A percentile compares a stretch with the other conserved stretches of the same genome.
These are phyloP conservation scores for Papilio machaon DNA, from an alignment of 1,140 invertebrate genomes.

Conservation along the genomic window DNA sequence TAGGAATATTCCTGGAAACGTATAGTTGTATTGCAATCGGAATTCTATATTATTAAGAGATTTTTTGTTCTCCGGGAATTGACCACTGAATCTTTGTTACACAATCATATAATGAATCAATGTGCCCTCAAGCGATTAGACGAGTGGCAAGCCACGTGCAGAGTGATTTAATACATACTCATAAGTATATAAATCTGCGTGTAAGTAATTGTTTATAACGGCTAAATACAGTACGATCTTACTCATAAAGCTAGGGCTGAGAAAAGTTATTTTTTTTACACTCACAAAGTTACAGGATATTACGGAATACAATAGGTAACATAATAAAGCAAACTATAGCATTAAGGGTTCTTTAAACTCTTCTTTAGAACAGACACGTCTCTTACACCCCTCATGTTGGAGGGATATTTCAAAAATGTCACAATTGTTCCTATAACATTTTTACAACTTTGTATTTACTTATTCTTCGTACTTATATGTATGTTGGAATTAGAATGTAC, in stretches of 20 bases:
- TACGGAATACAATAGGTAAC: background rate
- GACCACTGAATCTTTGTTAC: background rate
- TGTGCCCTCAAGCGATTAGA: background rate
- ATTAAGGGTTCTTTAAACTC: background rate
- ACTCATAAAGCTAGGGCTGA: slow-evolving; percentile 9
- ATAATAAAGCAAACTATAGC: background rate
- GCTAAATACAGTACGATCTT: slow-evolving; percentile 3
- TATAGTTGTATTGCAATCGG: no score
- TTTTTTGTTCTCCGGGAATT: background rate
- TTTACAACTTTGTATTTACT: no score
- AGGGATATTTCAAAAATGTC: background rate
- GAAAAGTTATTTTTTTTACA: background rate
- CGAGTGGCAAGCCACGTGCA: slow-evolving; percentile 12
- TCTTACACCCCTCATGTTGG: background rate
- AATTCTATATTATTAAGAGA: no score
- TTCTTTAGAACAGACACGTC: background rate
- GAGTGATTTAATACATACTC: slow-evolving; percentile 9
- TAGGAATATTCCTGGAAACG: no score
- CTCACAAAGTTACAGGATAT: background rate
- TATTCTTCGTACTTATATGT: background rate
- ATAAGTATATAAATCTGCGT: background rate
- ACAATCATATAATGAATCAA: background rate
- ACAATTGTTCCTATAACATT: background rate
- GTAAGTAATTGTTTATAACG: slow-evolving; percentile 13
- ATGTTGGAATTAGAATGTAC: background rate